Evolutionary conservation across 2,888 invertebrate genomes (phyloP).

Genomic region (Acanthosepion pharaonis): DNA sequence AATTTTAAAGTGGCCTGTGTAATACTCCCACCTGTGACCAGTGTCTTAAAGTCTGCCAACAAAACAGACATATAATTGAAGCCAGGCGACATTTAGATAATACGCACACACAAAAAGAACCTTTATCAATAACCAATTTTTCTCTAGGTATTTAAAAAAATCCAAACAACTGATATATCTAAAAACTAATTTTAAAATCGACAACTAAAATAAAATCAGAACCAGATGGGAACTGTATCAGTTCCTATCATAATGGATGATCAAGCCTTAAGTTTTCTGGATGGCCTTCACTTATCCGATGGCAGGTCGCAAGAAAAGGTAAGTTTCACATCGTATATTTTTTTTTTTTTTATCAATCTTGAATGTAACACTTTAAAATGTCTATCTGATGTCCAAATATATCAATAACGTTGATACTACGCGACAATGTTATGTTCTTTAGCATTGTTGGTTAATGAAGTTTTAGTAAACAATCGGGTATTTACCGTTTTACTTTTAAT

Average conservation of each 20-base stretch:
- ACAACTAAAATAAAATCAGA: background rate
- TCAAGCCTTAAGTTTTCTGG: constrained; percentile 65
- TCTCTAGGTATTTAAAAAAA: no score
- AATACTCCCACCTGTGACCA: background rate
- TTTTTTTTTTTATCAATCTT: no score
- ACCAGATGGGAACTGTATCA: constrained; percentile 44
- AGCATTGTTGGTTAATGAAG: no score
- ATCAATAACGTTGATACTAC: no score
- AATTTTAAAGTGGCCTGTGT: no score
- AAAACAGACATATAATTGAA: background rate
- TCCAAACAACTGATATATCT: background rate
- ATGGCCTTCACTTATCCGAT: constrained; percentile 57
- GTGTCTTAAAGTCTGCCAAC: background rate
- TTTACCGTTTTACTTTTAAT: no score
- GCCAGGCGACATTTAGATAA: no score
- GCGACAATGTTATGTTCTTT: no score
- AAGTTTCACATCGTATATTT: constrained; percentile 48
- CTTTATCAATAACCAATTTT: background rate
- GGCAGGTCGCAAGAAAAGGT: constrained; percentile 64
- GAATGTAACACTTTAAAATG: no score
- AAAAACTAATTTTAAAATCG: background rate
- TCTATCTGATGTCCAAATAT: no score
- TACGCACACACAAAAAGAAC: background rate
- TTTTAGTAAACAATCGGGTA: no score
- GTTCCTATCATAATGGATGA: constrained; percentile 64